Evolutionary conservation across 2,797 vertebrate genomes (phyloP).

Genomic region (Oryzias dopingdopingensis): DNA sequence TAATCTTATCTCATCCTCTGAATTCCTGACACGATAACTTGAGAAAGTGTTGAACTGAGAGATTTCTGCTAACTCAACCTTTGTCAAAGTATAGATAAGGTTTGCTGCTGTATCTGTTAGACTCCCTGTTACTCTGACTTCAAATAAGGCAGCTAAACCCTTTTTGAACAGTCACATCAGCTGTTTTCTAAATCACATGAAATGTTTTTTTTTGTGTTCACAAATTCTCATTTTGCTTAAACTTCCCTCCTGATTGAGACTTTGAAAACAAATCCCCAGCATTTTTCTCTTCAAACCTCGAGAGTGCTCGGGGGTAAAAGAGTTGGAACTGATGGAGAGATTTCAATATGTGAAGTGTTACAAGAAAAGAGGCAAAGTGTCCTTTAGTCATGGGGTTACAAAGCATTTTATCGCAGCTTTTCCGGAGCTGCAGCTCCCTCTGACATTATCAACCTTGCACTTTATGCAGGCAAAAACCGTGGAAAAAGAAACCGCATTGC

Average conservation of each 20-base stretch:
- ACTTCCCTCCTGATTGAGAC: too few relatives aligned
- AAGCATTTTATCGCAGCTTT: conserved; percentile 63
- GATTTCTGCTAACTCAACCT: conserved; percentile 14
- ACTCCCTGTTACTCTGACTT: conserved; percentile 3
- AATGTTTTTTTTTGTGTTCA: too few relatives aligned
- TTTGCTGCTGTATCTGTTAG: conserved; percentile 34
- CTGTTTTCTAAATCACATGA: too few relatives aligned
- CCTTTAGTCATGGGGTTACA: conserved; percentile 63
- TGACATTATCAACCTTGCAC: conserved; percentile 62
- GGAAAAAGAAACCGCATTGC: conserved; percentile 45
- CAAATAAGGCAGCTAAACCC: neutral
- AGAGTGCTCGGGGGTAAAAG: conserved; percentile 51
- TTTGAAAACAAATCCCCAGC: too few relatives aligned
- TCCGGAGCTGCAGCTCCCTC: conserved; percentile 45
- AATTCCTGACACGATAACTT: conserved; percentile 5
- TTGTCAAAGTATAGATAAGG: conserved; percentile 27
- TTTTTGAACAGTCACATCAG: too few relatives aligned
- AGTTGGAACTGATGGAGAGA: conserved; percentile 39
- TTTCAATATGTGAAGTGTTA: conserved; percentile 48
- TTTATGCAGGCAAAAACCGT: conserved; percentile 45
- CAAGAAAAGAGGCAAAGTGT: conserved; percentile 46
- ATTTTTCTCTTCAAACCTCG: conserved; percentile 15
- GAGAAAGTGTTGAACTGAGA: conserved; percentile 11
- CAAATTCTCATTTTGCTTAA: too few relatives aligned
- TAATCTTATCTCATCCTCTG: neutral